phyloP scores from a whole-genome alignment of 1,140 invertebrate species.

The Eurosta solidaginis region DNA sequence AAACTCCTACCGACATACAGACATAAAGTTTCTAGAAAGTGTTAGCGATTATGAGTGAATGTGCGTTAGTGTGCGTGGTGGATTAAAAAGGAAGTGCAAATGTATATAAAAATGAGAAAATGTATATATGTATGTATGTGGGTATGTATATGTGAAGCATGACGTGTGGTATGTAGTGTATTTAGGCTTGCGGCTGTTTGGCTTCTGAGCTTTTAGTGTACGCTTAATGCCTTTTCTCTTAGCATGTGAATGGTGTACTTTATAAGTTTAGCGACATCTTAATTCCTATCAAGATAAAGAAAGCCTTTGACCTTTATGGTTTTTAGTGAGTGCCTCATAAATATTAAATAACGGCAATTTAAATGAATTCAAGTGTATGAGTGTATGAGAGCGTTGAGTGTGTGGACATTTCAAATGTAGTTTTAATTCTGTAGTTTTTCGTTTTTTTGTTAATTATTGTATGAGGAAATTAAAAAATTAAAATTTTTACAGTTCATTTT shows the following conservation, averaged over 20 bases:
- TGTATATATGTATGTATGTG: background rate
- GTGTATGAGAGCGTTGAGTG: too few species aligned
- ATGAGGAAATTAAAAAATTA: too few species aligned
- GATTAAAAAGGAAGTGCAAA: background rate
- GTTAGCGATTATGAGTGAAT: conserved; percentile 21
- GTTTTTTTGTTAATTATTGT: too few species aligned
- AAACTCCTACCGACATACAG: conserved; percentile 18
- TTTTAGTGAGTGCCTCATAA: background rate
- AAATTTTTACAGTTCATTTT: too few species aligned
- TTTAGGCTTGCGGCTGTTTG: background rate
- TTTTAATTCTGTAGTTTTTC: too few species aligned
- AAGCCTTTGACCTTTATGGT: conserved; percentile 25
- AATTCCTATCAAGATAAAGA: conserved; percentile 28
- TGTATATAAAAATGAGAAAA: background rate
- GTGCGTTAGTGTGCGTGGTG: background rate
- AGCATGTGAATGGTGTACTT: conserved; percentile 15
- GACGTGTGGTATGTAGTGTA: background rate
- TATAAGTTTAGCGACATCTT: conserved; percentile 26
- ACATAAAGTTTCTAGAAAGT: conserved; percentile 12
- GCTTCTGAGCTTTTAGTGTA: background rate
- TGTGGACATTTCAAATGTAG: background rate
- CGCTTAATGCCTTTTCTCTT: conserved; percentile 14
- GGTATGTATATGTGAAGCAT: background rate
- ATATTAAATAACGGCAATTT: conserved; percentile 18
- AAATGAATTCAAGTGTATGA: background rate